phyloP scores from a whole-genome alignment of 2,888 invertebrate genomes.

The Eumerus sabulonum region DNA sequence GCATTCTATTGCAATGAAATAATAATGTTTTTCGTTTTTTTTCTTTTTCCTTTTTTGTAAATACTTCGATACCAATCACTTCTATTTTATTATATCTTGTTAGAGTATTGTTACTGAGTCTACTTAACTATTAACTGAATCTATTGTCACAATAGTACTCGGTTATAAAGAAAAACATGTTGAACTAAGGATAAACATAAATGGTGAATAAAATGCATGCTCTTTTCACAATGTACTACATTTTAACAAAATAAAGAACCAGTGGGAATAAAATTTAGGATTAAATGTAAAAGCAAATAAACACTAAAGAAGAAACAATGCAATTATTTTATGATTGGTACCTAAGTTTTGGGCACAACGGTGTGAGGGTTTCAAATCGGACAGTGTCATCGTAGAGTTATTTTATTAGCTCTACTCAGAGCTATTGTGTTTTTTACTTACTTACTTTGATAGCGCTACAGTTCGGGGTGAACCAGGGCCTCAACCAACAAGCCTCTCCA shows the following conservation, averaged over 20 bases:
- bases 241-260: slow-evolving; percentile 33
- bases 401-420: too few relatives aligned
- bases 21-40: slow-evolving; percentile 18
- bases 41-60: slow-evolving; percentile 43
- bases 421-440: too few relatives aligned
- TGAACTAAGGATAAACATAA: neutral
- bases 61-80: slow-evolving; percentile 38
- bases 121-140: slow-evolving; percentile 41
- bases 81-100: slow-evolving; percentile 63
- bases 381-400: too few relatives aligned
- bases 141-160: slow-evolving; percentile 27
- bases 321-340: neutral
- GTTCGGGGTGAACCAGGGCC: too few relatives aligned
- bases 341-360: too few relatives aligned
- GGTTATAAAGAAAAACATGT: too few relatives aligned
- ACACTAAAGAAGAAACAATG: slow-evolving; percentile 41
- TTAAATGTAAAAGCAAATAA: slow-evolving; percentile 57
- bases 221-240: slow-evolving; percentile 58
- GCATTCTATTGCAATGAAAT: slow-evolving; percentile 39
- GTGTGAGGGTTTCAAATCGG: too few relatives aligned
- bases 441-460: too few relatives aligned
- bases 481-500: too few relatives aligned
- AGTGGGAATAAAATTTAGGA: slow-evolving; percentile 51
- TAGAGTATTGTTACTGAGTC: slow-evolving; percentile 39
- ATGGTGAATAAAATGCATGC: slow-evolving; percentile 41